phyloP scores from a whole-genome alignment of 2,797 vertebrate genomes.

The Tamandua tetradactyla region DNA sequence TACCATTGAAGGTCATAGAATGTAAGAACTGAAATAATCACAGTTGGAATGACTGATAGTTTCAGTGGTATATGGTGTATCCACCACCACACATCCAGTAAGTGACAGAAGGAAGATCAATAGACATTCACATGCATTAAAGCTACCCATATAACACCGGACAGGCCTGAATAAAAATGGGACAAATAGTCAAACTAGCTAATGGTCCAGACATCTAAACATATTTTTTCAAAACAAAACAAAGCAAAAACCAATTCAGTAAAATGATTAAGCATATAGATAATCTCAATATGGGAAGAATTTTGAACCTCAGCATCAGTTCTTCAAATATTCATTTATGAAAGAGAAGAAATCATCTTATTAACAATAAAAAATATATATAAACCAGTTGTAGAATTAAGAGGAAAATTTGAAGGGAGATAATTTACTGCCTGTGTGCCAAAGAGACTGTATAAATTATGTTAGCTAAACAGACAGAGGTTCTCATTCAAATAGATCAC shows the following conservation, averaged over 20 bases:
- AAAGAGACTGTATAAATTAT: conserved; percentile 19
- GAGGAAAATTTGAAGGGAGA: not conserved
- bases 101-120: not conserved
- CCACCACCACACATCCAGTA: not conserved
- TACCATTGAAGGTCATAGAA: not conserved
- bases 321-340: not conserved
- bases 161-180: not conserved
- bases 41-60: not conserved
- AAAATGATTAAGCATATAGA: not conserved
- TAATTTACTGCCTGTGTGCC: not conserved
- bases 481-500: conserved; percentile 46
- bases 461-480: conserved; percentile 30
- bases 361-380: not conserved
- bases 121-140: not conserved
- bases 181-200: not conserved
- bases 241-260: not conserved
- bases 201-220: not conserved
- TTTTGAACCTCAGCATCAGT: not conserved
- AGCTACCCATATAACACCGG: not conserved
- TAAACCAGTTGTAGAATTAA: not conserved
- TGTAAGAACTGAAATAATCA: not conserved
- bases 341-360: not conserved
- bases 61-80: not conserved
- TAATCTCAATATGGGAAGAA: not conserved
- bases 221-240: not conserved